Evolutionary conservation across 2,113 vertebrate genomes (phyloP), one percentile per base, ranked within the genome.

Genomic region (Diadophis punctatus): DNA sequence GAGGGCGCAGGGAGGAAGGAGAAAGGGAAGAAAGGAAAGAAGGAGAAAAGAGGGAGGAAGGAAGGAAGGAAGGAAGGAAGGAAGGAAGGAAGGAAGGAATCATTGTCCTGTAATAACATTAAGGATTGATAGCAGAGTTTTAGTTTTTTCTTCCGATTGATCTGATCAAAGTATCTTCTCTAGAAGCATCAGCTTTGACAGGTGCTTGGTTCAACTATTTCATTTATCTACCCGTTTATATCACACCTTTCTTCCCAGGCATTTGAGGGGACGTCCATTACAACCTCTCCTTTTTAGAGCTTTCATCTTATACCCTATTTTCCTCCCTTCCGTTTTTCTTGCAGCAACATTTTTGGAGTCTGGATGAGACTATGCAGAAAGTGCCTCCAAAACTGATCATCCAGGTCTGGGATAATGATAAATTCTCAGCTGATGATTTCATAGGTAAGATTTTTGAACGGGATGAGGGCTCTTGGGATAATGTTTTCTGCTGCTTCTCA

Each of bases 381-480:
- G 94, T 97, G 34, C 97, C 97, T 8, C 97, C 97, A 22, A 95
- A 96, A 39, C 97, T 98, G 55, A 95, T 97, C 91, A 96, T 98
- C 89, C 97, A 98, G 74, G 89, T 98, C 88, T 98, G 97, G 97
- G 97, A 98, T 95, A 98, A 98, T 0, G 96, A 98, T 74, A 93
- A 93, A 43, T 97, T 98, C 58, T 94, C 96, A 0, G 87, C 90
- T 0, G 97, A 98, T 6, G 97, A 97, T 93, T 98, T 97, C 90
- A 52, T 98, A 63, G 97, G 97, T 98, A 93, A 25, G 1, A 39
- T 0, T 0, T 4, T 51, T 18, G 53, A 8, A 91, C 6, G 8
- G 3, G 0, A 1, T 8, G 34, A 4, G 14, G 6, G 27, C 20
- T 43, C 8, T 86, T n/a, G 74, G 74, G 2, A 27, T 0, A 46